phyloP scores from a whole-genome alignment of 1,140 invertebrate genomes.

The Portunus trituberculatus region DNA sequence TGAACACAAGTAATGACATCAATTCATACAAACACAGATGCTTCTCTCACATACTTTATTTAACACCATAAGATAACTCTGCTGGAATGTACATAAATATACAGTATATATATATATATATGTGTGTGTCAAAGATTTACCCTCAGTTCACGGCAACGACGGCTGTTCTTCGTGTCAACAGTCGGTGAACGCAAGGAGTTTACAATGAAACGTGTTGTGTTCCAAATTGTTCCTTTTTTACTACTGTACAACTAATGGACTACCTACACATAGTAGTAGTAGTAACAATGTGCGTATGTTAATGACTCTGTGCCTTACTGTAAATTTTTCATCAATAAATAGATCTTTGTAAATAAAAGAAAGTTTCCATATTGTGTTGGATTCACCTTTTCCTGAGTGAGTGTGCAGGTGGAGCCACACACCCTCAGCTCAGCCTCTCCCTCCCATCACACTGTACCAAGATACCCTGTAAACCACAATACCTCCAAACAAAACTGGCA shows the following conservation, averaged over 20 bases:
- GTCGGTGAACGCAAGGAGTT: no score
- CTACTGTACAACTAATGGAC: no score
- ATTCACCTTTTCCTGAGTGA: neutral
- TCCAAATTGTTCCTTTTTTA: neutral
- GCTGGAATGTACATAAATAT: constrained; percentile 54
- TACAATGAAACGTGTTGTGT: neutral
- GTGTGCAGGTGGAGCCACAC: no score
- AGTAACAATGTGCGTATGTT: neutral
- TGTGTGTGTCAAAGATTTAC: neutral
- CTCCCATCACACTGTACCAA: no score
- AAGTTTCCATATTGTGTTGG: neutral
- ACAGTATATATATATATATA: neutral
- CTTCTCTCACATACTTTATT: neutral
- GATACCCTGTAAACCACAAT: no score
- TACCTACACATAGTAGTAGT: neutral
- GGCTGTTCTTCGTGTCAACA: no score
- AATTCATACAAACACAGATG: neutral
- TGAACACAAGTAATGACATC: neutral
- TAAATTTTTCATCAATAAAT: neutral
- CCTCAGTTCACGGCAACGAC: no score
- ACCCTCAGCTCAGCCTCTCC: no score
- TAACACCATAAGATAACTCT: neutral
- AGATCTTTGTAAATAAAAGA: neutral
- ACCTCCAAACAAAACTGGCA: no score
- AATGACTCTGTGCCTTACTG: neutral